Base-by-base conservation (phyloP, 2,113 vertebrate species). In the Silurus meridionalis region DNA sequence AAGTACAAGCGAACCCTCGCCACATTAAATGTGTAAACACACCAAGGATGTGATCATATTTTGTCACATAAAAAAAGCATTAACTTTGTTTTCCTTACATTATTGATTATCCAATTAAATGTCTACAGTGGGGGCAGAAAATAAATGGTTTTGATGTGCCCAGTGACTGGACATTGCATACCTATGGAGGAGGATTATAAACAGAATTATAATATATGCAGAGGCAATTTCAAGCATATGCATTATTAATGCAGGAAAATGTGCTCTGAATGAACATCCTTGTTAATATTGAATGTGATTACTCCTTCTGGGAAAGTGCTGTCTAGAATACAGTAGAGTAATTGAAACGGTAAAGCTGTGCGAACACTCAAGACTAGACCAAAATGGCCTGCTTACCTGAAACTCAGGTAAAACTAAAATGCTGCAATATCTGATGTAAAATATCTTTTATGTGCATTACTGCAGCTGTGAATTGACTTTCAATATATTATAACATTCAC, bases 201-300 rank as follows among this genome's bases (percentile, higher is more conserved):
- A 82, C 84, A 60, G 87, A 78, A 78, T 85, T 77, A 82, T 85
- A 81, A 85, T 92, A 92, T 92, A 92, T 91, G 91, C 89, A 87
- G 77, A 88, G 77, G 89, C 91, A 90, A 92, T 93, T 93, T 90
- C 88, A 91, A 89, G 88, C 87, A 53, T 88, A 88, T 94, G 92
- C 93, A 94, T 94, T 93, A 94, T 94, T 94, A 89, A 94, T 90
- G 91, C 69, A 88, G 91, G 93, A 91, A 94, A 94, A 95, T 94
- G 92, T 92, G 92, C 91, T 89, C 89, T 89, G 90, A 92, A 92
- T 90, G 91, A 92, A 90, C 90, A 79, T 91, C 91, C 91, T 95
- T 91, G 93, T 94, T 94, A 94, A 95, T 94, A 93, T 91, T 93
- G 90, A 89, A 95, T 94, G 93, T 90, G 94, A 93, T 93, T 89